Evolutionary conservation across 2,888 invertebrate genomes (phyloP).

Genomic region (Heliconius aoede): DNA sequence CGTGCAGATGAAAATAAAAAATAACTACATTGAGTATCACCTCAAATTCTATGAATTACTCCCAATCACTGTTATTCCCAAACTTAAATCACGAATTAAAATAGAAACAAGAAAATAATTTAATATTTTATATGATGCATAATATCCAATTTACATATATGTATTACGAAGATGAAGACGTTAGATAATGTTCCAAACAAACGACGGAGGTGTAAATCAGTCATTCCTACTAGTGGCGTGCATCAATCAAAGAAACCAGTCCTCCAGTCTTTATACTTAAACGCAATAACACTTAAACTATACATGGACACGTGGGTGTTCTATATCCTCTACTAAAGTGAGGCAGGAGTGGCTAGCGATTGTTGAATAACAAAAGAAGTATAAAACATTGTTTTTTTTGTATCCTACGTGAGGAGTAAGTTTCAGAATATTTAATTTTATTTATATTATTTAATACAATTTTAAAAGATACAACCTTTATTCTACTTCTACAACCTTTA

Average conservation of each 20-base stretch:
- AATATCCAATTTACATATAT: constrained; percentile 16
- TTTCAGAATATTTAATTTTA: background rate
- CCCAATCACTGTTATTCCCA: background rate
- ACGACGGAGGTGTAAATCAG: constrained; percentile 20
- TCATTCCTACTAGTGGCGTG: constrained; percentile 9
- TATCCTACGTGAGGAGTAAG: background rate
- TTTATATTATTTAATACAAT: background rate
- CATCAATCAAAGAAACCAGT: constrained; percentile 21
- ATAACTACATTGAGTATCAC: too few relatives aligned
- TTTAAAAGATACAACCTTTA: too few relatives aligned
- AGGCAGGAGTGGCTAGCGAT: background rate
- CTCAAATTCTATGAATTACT: too few relatives aligned
- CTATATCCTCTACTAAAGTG: constrained; percentile 17
- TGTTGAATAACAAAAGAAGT: background rate
- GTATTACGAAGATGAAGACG: constrained; percentile 12
- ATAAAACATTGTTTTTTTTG: background rate
- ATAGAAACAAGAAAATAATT: background rate
- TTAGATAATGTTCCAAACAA: constrained; percentile 6
- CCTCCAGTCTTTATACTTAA: constrained; percentile 15
- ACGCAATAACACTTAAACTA: constrained; percentile 25
- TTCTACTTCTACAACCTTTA: too few relatives aligned
- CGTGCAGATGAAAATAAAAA: too few relatives aligned
- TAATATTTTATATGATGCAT: background rate
- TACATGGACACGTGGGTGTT: constrained; percentile 44
- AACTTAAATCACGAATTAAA: background rate